Evolutionary conservation across 2,888 invertebrate species (phyloP), one percentile per base, ranked within the genome.

Genomic region (Allygus modestus): DNA sequence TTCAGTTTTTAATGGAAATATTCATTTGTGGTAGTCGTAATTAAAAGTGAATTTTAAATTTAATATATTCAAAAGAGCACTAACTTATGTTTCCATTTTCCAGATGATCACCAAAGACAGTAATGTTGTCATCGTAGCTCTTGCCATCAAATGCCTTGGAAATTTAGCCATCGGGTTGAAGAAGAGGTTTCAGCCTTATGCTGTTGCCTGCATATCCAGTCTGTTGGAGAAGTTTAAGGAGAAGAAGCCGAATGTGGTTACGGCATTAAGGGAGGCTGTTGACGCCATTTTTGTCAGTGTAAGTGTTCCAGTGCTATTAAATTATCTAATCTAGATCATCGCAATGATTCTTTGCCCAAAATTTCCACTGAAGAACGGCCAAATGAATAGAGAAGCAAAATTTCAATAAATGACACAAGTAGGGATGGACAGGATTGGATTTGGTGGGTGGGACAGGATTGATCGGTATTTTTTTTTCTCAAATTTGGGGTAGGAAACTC

Each of bases 141-240:
- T 96, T 79, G 97, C 97, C 28, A 97, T 94, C 0, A 97, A 97
- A 89, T 95, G 97, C 88, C 90, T 99, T 20, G 94, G 95, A 0
- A 92, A 94, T 88, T 90, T 99, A 58, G 99, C 99, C 0, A 92
- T 90, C 83, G 99, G 98, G 0, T 92, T 99, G 43, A 95, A 98
- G 84, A 96, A 95, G 90, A 94, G 96, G 85, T 99, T 98, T 91
- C 93, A 95, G 12, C 94, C 95, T 0, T 98, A 98, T 91, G 96
- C 98, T 0, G 91, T 93, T 31, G 94, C 94, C 0, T 96, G 96
- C 88, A 91, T 97, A 0, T 93, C 96, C 11, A 92, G 95, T 0
- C 92, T 98, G 79, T 91, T 99, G 46, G 99, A 99, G 89, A 99
- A 99, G 91, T 99, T 99, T 89, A 98, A 98, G 89, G 99, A 99